Evolutionary conservation across 2,888 invertebrate genomes (phyloP), one percentile per base, ranked within the genome.

Genomic region (Aplocera efformata): DNA sequence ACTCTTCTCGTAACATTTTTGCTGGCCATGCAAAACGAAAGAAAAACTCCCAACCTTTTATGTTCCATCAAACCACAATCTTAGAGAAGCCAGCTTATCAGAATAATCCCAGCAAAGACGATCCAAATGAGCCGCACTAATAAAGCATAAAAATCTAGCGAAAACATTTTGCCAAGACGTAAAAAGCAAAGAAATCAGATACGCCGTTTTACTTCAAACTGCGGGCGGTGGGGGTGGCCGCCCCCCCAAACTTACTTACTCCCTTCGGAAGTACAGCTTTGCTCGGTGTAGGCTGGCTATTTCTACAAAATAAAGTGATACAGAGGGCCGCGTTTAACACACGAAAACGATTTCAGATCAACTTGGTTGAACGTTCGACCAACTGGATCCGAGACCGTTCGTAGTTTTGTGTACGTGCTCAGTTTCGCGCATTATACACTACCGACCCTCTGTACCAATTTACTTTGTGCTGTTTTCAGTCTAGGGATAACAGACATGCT

Each of bases 111-210:
- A 36, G 36, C 23, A 23, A 8, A 35, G 38, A 41, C 36, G 36
- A 29, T 36, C 22, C 25, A 27, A 45, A 40, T 33, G 32, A 45
- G 40, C 40, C 45, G 45, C 45, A 40, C 45, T 45, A 40, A 45
- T 45, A 44, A 44, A 45, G 40, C 37, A 42, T 47, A 42, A 42
- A 13, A 42, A 42, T 39, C 42, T 47, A 47, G 39, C 50, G 39
- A 49, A 49, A 45, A 40, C 45, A 45, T 45, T 52, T 60, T 60
- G 56, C 57, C 53, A 51, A 56, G 48, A 48, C 48, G 53, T 51
- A 54, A 62, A 63, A 54, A 59, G 56, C 57, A 56, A 62, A 72
- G 72, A 67, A 72, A 73, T 68, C 70, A 72, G 75, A 72, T 72
- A 72, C 68, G 60, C 53, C 58, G 66, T 61, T 66, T 67, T 65